Conservation (phyloP, 2,113 vertebrate species). For the Montifringilla adamsi region DNA sequence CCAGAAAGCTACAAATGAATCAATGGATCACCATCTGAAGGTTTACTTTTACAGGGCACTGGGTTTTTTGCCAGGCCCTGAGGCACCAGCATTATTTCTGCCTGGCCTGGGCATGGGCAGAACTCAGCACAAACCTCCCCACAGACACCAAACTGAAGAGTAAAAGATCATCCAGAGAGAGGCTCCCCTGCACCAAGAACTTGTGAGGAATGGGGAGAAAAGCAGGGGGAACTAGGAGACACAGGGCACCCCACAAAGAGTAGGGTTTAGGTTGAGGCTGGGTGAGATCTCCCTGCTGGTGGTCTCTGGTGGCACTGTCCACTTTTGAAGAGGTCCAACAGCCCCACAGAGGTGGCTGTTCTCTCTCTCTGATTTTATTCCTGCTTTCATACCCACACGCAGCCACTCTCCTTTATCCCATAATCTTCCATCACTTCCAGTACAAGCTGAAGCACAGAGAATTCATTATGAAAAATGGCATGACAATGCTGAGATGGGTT, state of each 20-base stretch:
- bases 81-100: background rate
- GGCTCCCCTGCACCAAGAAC: background rate
- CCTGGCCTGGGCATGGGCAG: background rate
- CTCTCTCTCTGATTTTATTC: background rate
- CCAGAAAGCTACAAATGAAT: background rate
- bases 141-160: background rate
- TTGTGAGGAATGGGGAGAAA: background rate
- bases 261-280: background rate
- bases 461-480: background rate
- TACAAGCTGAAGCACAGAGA: background rate
- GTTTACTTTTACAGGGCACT: background rate
- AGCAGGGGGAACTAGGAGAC: background rate
- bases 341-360: background rate
- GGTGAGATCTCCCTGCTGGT: background rate
- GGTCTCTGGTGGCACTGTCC: background rate
- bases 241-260: background rate
- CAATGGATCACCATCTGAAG: background rate
- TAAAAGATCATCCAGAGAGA: background rate
- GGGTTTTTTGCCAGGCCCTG: background rate
- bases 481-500: background rate
- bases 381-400: background rate
- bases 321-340: background rate
- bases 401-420: background rate
- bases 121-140: background rate
- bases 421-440: background rate